A percentile compares a stretch with the other conserved stretches of the same genome.
Evolutionary conservation across 2,797 vertebrate species (phyloP).

Genomic region (Myripristis jacobus): DNA sequence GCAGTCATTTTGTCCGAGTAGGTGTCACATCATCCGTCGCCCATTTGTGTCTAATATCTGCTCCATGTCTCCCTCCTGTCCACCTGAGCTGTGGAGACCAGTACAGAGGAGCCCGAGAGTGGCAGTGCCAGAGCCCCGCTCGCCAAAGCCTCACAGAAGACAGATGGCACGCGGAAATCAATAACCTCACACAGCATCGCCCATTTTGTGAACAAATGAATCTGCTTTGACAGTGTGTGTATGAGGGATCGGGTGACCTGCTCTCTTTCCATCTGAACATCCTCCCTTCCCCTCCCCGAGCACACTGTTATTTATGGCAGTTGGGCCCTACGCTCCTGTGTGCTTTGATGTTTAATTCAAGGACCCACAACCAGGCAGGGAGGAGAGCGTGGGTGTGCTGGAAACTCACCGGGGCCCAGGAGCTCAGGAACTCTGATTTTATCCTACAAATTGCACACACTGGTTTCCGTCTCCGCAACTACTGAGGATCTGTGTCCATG

Average conservation of each 20-base stretch:
- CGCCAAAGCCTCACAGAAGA: conserved; percentile 76
- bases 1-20: conserved; percentile 33
- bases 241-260: conserved; percentile 81
- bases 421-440: conserved; percentile 78
- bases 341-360: conserved; percentile 86
- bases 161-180: conserved; percentile 83
- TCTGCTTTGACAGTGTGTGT: conserved; percentile 82
- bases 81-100: conserved; percentile 60
- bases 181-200: conserved; percentile 80
- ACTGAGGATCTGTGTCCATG: conserved; percentile 46
- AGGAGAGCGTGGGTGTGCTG: conserved; percentile 81
- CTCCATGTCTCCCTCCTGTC: conserved; percentile 59
- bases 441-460: conserved; percentile 67
- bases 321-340: conserved; percentile 78
- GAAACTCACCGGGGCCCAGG: conserved; percentile 73
- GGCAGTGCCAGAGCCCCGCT: conserved; percentile 73
- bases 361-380: conserved; percentile 79
- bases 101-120: conserved; percentile 59
- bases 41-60: conserved; percentile 54
- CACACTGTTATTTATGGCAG: conserved; percentile 81
- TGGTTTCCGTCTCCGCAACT: conserved; percentile 51
- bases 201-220: conserved; percentile 85
- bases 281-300: conserved; percentile 72
- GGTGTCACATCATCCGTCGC: conserved; percentile 49
- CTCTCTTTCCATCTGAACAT: conserved; percentile 82